Conservation (phyloP, 2,113 vertebrate genomes). For the Gyps fulvus region DNA sequence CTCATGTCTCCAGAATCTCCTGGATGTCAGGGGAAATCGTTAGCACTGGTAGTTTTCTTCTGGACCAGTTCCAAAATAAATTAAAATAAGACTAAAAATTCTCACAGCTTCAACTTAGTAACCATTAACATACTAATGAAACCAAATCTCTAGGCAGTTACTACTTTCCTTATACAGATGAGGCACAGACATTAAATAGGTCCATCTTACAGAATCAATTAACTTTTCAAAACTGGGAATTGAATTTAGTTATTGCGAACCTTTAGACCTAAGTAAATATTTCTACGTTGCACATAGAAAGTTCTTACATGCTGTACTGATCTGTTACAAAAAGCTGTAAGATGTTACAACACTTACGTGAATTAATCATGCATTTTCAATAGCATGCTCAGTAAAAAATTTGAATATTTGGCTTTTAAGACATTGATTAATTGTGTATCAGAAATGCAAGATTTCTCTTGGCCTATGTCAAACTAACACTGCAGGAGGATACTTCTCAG, state of each 20-base stretch:
- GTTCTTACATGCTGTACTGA: background rate
- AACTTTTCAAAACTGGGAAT: background rate
- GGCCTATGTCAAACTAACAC: background rate
- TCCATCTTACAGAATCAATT: background rate
- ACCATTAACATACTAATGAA: background rate
- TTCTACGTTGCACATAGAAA: background rate
- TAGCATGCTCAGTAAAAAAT: background rate
- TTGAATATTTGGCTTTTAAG: background rate
- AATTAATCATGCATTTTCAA: background rate
- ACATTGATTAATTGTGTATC: background rate
- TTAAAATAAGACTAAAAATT: background rate
- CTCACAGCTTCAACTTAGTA: background rate
- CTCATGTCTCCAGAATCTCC: background rate
- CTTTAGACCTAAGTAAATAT: background rate
- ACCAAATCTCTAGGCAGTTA: background rate
- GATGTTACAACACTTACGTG: background rate
- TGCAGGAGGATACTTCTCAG: slow-evolving; percentile 1
- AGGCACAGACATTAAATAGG: background rate
- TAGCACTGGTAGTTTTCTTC: background rate
- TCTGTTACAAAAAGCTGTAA: background rate
- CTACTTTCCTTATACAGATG: background rate
- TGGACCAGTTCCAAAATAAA: background rate
- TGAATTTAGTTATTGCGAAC: background rate
- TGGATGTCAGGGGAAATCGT: background rate
- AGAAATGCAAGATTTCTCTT: slow-evolving; percentile 22